Conservation (phyloP, 2,888 invertebrate genomes). For the Sussaba pulchella region DNA sequence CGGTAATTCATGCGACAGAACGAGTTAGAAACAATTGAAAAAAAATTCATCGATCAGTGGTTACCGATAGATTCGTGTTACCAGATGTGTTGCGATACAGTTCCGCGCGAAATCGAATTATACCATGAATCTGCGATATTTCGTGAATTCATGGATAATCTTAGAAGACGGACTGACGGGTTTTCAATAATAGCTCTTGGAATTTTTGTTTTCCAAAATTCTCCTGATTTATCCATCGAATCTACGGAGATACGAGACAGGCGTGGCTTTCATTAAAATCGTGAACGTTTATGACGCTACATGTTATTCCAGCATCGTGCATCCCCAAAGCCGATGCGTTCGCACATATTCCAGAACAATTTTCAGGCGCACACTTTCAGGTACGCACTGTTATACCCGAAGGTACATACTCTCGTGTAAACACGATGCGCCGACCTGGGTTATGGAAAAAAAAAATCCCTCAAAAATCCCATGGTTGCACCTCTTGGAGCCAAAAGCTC, state of each 20-base stretch:
- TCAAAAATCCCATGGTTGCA: slow-evolving; percentile 23
- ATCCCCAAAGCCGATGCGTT: slow-evolving; percentile 2
- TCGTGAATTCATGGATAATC: too few species aligned
- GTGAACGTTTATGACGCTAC: not conserved
- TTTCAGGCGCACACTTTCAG: not conserved
- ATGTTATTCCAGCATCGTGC: too few species aligned
- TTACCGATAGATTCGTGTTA: not conserved
- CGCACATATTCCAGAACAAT: not conserved
- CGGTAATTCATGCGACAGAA: too few species aligned
- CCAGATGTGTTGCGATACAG: not conserved
- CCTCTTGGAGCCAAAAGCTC: slow-evolving; percentile 7
- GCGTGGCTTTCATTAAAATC: not conserved
- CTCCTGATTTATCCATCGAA: not conserved
- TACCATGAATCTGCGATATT: too few species aligned
- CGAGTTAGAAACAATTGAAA: too few species aligned
- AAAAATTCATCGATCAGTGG: not conserved
- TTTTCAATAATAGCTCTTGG: too few species aligned
- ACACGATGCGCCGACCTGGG: slow-evolving; percentile 31
- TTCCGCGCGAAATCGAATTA: too few species aligned
- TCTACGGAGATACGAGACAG: not conserved
- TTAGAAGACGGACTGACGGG: too few species aligned
- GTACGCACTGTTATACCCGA: not conserved
- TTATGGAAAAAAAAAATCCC: slow-evolving; percentile 18
- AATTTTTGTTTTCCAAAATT: too few species aligned
- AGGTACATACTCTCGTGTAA: slow-evolving; percentile 15